These are phyloP conservation scores for Amphipyra berbera DNA, from an alignment of 2,888 invertebrate species.

Conservation along the genomic window DNA sequence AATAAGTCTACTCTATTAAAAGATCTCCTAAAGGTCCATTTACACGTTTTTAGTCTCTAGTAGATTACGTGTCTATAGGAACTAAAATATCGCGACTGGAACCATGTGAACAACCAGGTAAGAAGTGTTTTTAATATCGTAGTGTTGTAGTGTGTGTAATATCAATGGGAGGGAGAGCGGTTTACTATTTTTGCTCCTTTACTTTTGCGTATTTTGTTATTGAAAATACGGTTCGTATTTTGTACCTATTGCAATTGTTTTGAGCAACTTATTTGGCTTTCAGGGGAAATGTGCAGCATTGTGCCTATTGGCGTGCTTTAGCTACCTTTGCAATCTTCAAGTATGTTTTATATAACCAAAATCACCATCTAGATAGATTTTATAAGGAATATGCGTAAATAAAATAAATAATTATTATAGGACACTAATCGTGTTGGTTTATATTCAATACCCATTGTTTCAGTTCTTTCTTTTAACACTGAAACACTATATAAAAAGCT, in stretches of 20 bases:
- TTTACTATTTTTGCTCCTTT: conserved; percentile 3
- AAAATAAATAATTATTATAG: conserved; percentile 3
- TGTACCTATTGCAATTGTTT: conserved; percentile 28
- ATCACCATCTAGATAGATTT: conserved; percentile 1
- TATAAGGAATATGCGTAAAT: conserved; percentile 1
- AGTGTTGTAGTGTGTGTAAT: no score
- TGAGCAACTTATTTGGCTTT: conserved; percentile 4
- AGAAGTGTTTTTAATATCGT: no score
- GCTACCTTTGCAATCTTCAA: conserved; percentile 16
- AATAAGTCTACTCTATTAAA: conserved; percentile 4
- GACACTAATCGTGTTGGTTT: background rate
- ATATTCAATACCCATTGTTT: background rate
- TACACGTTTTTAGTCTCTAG: background rate
- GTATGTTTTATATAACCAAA: conserved; percentile 3
- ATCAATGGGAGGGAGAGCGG: conserved; percentile 18
- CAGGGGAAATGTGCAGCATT: background rate
- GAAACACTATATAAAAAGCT: background rate
- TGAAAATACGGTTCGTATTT: conserved; percentile 38
- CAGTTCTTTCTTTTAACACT: background rate
- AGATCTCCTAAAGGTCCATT: background rate
- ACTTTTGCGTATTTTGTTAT: conserved; percentile 35
- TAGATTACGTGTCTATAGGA: background rate
- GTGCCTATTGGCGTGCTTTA: background rate
- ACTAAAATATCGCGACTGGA: background rate
- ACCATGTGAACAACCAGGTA: no score